phyloP scores from a whole-genome alignment of 35 echinoderm and acorn worm species.

The Hemicentrotus pulcherrimus region DNA sequence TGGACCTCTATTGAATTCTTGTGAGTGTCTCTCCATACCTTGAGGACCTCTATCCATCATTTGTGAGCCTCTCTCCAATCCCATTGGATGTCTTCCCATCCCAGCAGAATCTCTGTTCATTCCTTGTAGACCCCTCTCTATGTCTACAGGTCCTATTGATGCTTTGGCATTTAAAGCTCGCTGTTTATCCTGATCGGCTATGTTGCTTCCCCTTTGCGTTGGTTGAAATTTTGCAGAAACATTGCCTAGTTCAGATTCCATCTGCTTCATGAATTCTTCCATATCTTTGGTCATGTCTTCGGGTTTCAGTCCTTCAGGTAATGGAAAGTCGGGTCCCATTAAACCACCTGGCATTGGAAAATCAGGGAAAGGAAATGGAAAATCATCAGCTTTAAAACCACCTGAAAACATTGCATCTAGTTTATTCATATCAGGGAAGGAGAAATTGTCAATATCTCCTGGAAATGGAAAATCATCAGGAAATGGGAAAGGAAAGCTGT shows the following conservation, averaged over 20 bases:
- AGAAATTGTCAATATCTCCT: slow-evolving; percentile 17
- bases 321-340: not conserved
- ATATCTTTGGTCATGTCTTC: slow-evolving; percentile 41
- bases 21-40: not conserved
- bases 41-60: not conserved
- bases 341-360: slow-evolving; percentile 20
- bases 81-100: not conserved
- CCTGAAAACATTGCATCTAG: slow-evolving; percentile 39
- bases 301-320: slow-evolving; percentile 34
- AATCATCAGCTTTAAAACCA: slow-evolving; percentile 17
- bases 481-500: slow-evolving; percentile 31
- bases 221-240: not conserved
- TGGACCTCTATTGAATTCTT: not conserved
- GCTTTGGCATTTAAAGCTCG: not conserved
- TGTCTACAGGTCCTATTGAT: not conserved
- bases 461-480: slow-evolving; percentile 47
- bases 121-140: too few species aligned
- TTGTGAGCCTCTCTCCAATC: not conserved
- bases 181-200: not conserved
- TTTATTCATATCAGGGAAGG: slow-evolving; percentile 4
- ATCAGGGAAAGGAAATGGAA: slow-evolving; percentile 46
- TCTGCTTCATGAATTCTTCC: slow-evolving; percentile 31
- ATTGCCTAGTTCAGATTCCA: slow-evolving; percentile 7
- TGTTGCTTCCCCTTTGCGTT: not conserved
- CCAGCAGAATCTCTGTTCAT: not conserved